Base-by-base conservation (phyloP, 1,140 invertebrate species). In the Pissodes strobi region DNA sequence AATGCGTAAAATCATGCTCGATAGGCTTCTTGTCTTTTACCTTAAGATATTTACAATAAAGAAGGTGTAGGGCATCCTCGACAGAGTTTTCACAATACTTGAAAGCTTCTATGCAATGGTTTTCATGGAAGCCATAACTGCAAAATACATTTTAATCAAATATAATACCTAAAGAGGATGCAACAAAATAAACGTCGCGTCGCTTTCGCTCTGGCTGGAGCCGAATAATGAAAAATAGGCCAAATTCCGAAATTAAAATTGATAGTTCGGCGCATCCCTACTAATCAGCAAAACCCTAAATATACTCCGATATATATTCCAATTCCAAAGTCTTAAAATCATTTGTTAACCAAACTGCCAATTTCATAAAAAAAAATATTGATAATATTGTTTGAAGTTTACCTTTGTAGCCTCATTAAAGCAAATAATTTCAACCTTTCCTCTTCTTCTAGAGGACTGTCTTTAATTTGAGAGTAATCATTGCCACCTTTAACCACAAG, bases 61-160 rank as follows among this genome's bases (percentile, higher is more conserved):
- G 77, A 45, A 90, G 72, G 73, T 88, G 82, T 57, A 90, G 78
- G 5, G 88, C 85, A 66, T 84, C 83, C 30, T 88, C 88, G 0
- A 88, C 79, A 74, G 86, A 83, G 62, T 85, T 84, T 13, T 83
- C 76, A 23, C 85, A 85, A 64, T 85, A 77, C 52, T 84, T 77
- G 65, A 90, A 82, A 15, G 88, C 89, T 81, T 91, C 89, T 18
- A 82, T 69, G 75, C 88, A 90, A 76, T 91, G 89, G n/a, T 78
- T 78, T 70, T 83, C 81, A 71, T 89, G 85, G 74, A 90, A 91
- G 45, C 88, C 87, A 73, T 85, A 89, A 75, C 84, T 85, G 72
- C 67, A 81, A 59, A 27, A 70, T 22, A 18, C 4, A 53, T 18
- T 22, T 9, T 23, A 52, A 52, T n/a, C 41, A 67, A 10, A 10